Conservation (phyloP, 92 coral and sea anemone species). For the Nematostella vectensis region DNA sequence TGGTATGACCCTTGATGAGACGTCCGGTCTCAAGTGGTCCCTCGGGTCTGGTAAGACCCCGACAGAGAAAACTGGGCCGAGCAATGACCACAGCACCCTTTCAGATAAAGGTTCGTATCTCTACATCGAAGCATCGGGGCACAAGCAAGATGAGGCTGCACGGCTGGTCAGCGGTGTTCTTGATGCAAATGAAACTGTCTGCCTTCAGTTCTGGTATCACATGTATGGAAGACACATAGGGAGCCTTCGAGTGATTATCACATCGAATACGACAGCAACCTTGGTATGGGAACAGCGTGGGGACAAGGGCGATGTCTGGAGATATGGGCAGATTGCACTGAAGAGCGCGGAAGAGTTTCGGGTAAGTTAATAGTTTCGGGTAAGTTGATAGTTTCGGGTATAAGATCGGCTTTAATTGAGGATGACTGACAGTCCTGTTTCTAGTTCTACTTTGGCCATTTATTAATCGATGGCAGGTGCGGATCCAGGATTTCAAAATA, state of each 20-base stretch:
- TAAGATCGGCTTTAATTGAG: too few relatives aligned
- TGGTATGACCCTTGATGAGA: conserved; percentile 16
- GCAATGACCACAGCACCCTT: conserved; percentile 27
- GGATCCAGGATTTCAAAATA: too few relatives aligned
- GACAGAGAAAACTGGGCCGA: conserved; percentile 28
- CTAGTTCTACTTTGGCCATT: too few relatives aligned
- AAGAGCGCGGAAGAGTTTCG: conserved; percentile 1
- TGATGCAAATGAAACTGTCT: conserved; percentile 26
- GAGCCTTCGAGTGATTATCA: conserved; percentile 12
- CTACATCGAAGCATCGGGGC: conserved; percentile 36
- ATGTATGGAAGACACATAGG: conserved; percentile 42
- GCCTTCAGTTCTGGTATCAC: conserved; percentile 58
- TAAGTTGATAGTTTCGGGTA: too few relatives aligned
- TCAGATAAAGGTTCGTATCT: conserved; percentile 32
- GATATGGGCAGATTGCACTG: conserved; percentile 37
- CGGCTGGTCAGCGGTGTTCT: conserved; percentile 30
- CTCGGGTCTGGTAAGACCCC: conserved; percentile 20
- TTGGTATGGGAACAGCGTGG: conserved; percentile 34
- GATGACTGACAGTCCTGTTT: too few relatives aligned
- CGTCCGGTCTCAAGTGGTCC: conserved; percentile 15
- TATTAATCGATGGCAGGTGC: too few relatives aligned
- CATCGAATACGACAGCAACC: conserved; percentile 29
- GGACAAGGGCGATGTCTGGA: conserved; percentile 37
- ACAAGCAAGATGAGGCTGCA: conserved; percentile 22
- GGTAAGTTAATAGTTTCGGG: conserved; percentile 10